Conservation (phyloP, 2,113 vertebrate genomes). For the Phalacrocorax brasilianus region DNA sequence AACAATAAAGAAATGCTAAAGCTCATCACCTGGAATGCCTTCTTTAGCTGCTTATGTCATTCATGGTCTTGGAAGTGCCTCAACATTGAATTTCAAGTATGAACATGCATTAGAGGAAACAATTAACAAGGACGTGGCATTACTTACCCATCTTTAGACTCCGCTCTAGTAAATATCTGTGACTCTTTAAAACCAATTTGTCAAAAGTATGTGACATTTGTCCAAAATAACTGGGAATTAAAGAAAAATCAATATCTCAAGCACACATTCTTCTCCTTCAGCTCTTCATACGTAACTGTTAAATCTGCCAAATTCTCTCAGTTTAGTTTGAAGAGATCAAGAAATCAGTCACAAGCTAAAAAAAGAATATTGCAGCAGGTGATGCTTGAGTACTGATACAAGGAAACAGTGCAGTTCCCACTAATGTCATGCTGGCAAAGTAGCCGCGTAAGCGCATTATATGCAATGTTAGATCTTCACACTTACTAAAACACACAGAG, state of each 20-base stretch:
- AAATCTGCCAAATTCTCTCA: not conserved
- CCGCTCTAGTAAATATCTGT: not conserved
- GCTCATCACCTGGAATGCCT: not conserved
- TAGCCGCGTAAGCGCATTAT: not conserved
- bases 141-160: not conserved
- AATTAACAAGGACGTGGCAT: not conserved
- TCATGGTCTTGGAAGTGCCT: not conserved
- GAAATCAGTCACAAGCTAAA: not conserved
- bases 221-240: not conserved
- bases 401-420: not conserved
- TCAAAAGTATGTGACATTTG: not conserved
- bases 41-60: not conserved
- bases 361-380: not conserved
- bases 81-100: not conserved
- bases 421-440: not conserved
- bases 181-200: not conserved
- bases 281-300: not conserved
- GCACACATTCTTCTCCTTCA: not conserved
- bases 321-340: not conserved
- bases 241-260: not conserved
- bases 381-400: not conserved
- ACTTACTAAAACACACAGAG: not conserved
- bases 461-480: not conserved
- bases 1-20: not conserved
- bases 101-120: not conserved